These are phyloP conservation scores for honey bee (Apis mellifera) DNA, from an alignment of 1,140 invertebrate genomes.

Conservation along the genomic window Amel_HAv3.1 CM009942.2:10648501-10649000, in stretches of 20 bases:
- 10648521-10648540: background rate
- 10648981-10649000: slow-evolving; percentile 92
- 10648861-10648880: slow-evolving; percentile 87
- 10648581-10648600: too few species aligned
- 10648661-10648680: too few species aligned
- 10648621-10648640: too few species aligned
- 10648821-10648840: background rate
- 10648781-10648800: background rate
- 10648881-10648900: slow-evolving; percentile 89
- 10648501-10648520: background rate
- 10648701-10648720: too few species aligned
- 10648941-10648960: slow-evolving; percentile 87
- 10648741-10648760: background rate
- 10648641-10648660: too few species aligned
- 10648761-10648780: background rate
- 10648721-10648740: too few species aligned
- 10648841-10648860: slow-evolving; percentile 42
- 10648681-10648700: too few species aligned
- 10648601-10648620: too few species aligned
- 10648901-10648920: slow-evolving; percentile 86
- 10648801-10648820: background rate
- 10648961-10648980: slow-evolving; percentile 89
- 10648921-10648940: slow-evolving; percentile 81
- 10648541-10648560: too few species aligned
- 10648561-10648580: too few species aligned